These are phyloP conservation scores for Synaphobranchus kaupii DNA, from an alignment of 2,797 vertebrate genomes.

Conservation along the genomic window DNA sequence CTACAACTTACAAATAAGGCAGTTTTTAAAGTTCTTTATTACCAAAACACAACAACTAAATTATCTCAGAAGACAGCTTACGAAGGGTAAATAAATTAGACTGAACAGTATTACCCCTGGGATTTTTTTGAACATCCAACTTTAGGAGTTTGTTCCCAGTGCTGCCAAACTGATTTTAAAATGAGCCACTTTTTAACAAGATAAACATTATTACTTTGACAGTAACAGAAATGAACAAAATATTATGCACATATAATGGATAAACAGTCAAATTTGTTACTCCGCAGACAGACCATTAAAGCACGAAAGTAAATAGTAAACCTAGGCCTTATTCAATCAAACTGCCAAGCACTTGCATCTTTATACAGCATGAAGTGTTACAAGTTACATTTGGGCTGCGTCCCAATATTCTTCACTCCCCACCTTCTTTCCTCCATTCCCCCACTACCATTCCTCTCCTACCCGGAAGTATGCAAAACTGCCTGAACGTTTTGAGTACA, in stretches of 20 bases:
- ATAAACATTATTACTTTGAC: not conserved
- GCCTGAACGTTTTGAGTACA: too few species aligned
- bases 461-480: too few species aligned
- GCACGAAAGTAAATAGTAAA: slow-evolving; percentile 73
- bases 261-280: not conserved
- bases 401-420: too few species aligned
- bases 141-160: not conserved
- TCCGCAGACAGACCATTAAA: slow-evolving; percentile 57
- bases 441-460: too few species aligned
- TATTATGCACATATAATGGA: not conserved
- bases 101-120: not conserved
- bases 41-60: slow-evolving; percentile 93
- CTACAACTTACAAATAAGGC: not conserved
- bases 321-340: not conserved
- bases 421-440: too few species aligned
- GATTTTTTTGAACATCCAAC: not conserved
- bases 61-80: slow-evolving; percentile 80
- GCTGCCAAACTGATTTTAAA: not conserved
- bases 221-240: not conserved
- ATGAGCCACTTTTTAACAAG: not conserved
- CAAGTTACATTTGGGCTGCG: not conserved
- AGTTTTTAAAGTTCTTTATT: slow-evolving; percentile 80
- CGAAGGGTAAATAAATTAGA: slow-evolving; percentile 54
- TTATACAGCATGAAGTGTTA: not conserved
- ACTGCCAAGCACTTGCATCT: not conserved